These are phyloP conservation scores for Bombyx mori DNA, from an alignment of 1,140 invertebrate genomes.

Conservation along the genomic window ASM3026992v2 NC_085119.1:7432001-7432500, in stretches of 20 bases:
- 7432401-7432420: constrained; percentile 68
- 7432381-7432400: constrained; percentile 61
- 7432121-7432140: not conserved
- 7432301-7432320: too few relatives aligned
- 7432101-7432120: constrained; percentile 17
- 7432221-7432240: too few relatives aligned
- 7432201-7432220: too few relatives aligned
- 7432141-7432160: too few relatives aligned
- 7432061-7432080: constrained; percentile 34
- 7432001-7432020: constrained; percentile 17
- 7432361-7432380: constrained; percentile 37
- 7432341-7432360: not conserved
- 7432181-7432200: too few relatives aligned
- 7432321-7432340: too few relatives aligned
- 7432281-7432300: too few relatives aligned
- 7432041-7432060: constrained; percentile 39
- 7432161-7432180: too few relatives aligned
- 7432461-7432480: constrained; percentile 63
- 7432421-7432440: constrained; percentile 53
- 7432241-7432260: too few relatives aligned
- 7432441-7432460: constrained; percentile 64
- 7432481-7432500: constrained; percentile 51
- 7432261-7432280: too few relatives aligned
- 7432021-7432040: constrained; percentile 44
- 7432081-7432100: constrained; percentile 10